Evolutionary conservation across 37 sponge, comb jelly and placozoan species (phyloP).

Genomic region (Hexactinellida sp.): DNA sequence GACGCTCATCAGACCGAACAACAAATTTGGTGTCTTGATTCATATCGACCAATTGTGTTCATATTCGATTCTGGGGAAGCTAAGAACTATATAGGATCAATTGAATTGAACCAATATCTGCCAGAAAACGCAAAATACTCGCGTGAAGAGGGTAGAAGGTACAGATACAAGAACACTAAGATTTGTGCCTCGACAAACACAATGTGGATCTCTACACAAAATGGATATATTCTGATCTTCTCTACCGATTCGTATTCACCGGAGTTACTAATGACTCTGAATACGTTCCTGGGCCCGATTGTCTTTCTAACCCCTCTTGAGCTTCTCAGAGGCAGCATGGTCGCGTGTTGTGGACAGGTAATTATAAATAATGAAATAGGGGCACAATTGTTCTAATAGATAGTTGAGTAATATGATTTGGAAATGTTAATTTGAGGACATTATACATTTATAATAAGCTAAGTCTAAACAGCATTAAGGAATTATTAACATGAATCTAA

Average conservation of each 20-base stretch:
- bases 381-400: neutral
- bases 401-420: neutral
- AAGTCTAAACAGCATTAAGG: too few species aligned
- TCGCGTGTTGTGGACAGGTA: conserved; percentile 10
- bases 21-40: neutral
- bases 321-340: neutral
- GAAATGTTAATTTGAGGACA: neutral
- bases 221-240: neutral
- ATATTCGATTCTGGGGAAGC: neutral
- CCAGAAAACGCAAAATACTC: neutral
- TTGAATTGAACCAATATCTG: neutral
- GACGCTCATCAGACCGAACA: neutral
- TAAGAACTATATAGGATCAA: neutral
- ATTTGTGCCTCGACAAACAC: neutral
- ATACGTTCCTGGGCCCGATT: neutral
- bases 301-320: neutral
- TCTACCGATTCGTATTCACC: neutral
- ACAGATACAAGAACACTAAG: neutral
- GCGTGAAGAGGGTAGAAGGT: neutral
- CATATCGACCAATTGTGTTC: neutral
- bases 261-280: neutral
- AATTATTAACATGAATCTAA: too few species aligned
- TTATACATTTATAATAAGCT: too few species aligned
- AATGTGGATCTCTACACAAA: conserved; percentile 4
- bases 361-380: neutral